Conservation (phyloP, 2,888 invertebrate species). For the Rugalucina vietnamica region DNA sequence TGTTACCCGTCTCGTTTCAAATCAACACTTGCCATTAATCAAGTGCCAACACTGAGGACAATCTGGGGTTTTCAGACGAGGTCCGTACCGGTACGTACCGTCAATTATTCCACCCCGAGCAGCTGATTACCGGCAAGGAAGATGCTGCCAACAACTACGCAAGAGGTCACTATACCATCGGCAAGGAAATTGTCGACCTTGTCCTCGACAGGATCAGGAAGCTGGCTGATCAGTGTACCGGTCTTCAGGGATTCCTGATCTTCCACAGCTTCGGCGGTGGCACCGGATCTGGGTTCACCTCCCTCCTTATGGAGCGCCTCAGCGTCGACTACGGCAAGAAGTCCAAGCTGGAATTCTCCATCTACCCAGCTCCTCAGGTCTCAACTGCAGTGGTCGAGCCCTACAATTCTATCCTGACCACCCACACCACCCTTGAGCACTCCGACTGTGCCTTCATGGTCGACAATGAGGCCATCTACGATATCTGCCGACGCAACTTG, state of each 20-base stretch:
- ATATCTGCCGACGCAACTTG: conserved; percentile 90
- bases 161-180: conserved; percentile 98
- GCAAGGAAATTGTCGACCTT: conserved; percentile 90
- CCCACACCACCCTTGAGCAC: conserved; percentile 81
- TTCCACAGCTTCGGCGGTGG: conserved; percentile 82
- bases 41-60: too few relatives aligned
- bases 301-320: conserved; percentile 82
- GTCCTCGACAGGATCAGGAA: conserved; percentile 84
- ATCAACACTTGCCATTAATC: too few relatives aligned
- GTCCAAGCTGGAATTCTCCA: conserved; percentile 81
- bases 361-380: conserved; percentile 88
- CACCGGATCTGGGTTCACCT: conserved; percentile 83
- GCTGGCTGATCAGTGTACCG: conserved; percentile 83
- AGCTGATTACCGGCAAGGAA: conserved; percentile 97
- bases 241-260: conserved; percentile 82
- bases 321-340: conserved; percentile 79
- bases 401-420: conserved; percentile 93
- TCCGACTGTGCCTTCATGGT: conserved; percentile 89
- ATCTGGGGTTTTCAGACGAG: conserved; percentile 82
- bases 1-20: too few relatives aligned
- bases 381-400: conserved; percentile 95
- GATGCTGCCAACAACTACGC: conserved; percentile 99
- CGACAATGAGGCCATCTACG: conserved; percentile 93
- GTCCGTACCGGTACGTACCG: conserved; percentile 88
- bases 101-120: conserved; percentile 98